A percentile compares a stretch with the other conserved stretches of the same genome.
Conservation (phyloP, 2,113 vertebrate genomes). For the Poecile atricapillus region DNA sequence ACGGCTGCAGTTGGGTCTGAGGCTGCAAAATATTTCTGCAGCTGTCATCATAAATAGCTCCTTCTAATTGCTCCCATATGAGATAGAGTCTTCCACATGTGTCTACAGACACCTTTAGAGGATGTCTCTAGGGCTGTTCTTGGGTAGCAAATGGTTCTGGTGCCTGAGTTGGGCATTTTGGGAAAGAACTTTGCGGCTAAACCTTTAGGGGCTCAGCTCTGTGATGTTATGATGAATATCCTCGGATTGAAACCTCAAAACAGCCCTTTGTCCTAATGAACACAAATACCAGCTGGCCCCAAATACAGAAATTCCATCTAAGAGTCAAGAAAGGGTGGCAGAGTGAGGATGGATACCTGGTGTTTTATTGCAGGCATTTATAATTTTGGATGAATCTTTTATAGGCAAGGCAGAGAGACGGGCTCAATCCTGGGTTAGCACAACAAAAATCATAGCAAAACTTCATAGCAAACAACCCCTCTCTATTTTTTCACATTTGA, state of each 20-base stretch:
- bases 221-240: rapidly evolving
- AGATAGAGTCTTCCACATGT: neutral
- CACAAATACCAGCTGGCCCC: neutral
- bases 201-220: neutral
- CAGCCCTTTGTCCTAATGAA: neutral
- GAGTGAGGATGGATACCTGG: neutral
- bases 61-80: too few species aligned
- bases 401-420: neutral
- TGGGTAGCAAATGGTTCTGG: neutral
- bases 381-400: neutral
- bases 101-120: neutral
- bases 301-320: rapidly evolving
- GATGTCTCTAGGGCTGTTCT: neutral
- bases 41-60: neutral
- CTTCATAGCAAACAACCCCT: neutral
- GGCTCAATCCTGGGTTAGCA: neutral
- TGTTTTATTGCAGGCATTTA: neutral
- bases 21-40: neutral
- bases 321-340: neutral
- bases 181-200: neutral
- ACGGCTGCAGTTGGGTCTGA: neutral
- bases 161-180: neutral
- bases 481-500: neutral
- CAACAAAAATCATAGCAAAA: neutral
- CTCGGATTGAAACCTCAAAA: neutral